Conservation (phyloP, 2,888 invertebrate genomes). For the Neelides folsomi region DNA sequence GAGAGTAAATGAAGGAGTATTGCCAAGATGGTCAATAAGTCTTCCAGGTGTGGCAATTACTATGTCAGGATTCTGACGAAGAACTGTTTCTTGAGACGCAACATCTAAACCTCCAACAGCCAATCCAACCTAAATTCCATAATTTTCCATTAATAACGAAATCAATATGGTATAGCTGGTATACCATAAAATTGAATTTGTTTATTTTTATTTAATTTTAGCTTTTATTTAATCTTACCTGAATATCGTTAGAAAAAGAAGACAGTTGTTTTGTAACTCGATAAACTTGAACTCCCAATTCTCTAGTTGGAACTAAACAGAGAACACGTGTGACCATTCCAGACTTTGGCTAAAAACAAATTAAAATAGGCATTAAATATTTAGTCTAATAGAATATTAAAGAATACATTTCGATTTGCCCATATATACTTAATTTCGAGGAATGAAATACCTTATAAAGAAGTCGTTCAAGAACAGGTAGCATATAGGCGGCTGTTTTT, state of each 20-base stretch:
- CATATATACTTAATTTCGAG: no score
- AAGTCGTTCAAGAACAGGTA: constrained; percentile 87
- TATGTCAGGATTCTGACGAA: constrained; percentile 82
- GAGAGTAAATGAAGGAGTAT: constrained; percentile 81
- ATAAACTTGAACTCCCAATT: constrained; percentile 94
- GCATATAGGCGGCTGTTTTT: constrained; percentile 97
- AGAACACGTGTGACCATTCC: constrained; percentile 61
- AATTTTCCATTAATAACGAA: not conserved
- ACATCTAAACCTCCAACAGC: constrained; percentile 80
- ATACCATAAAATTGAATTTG: not conserved
- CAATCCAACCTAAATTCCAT: constrained; percentile 55
- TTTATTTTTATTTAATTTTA: not conserved
- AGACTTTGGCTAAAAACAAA: constrained; percentile 23
- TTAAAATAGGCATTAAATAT: not conserved
- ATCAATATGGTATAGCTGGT: not conserved
- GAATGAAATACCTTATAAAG: constrained; percentile 56
- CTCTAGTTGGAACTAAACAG: constrained; percentile 90
- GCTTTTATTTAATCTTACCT: constrained; percentile 12
- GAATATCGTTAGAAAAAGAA: constrained; percentile 57
- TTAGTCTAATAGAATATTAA: not conserved
- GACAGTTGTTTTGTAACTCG: constrained; percentile 81
- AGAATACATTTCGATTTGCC: no score
- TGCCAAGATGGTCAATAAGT: constrained; percentile 89
- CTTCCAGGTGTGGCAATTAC: constrained; percentile 98
- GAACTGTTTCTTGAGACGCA: constrained; percentile 62